A percentile compares a stretch with the other conserved stretches of the same genome.
Evolutionary conservation across 2,113 vertebrate species (phyloP).

Genomic region (Megaceryle maxima): DNA sequence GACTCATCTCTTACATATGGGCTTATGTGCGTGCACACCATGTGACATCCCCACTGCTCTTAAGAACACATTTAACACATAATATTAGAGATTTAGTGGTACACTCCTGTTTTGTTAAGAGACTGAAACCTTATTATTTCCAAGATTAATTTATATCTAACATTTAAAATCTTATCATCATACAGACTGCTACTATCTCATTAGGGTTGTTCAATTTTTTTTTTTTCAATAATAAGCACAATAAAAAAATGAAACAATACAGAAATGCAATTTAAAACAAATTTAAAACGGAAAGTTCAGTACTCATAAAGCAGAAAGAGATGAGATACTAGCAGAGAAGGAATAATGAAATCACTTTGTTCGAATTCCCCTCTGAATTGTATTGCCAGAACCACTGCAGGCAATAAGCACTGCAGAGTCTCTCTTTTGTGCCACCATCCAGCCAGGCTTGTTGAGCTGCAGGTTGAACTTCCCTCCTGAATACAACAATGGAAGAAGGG

Average conservation of each 20-base stretch:
- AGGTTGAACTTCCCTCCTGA: not conserved
- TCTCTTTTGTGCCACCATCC: not conserved
- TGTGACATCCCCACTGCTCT: not conserved
- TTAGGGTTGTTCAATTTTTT: not conserved
- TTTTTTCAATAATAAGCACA: not conserved
- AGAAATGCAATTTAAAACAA: not conserved
- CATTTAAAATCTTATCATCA: not conserved
- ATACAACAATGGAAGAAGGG: not conserved
- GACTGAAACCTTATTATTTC: not conserved
- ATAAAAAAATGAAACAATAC: not conserved
- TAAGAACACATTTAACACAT: not conserved
- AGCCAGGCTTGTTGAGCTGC: not conserved
- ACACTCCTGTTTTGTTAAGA: not conserved
- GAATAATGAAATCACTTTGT: not conserved
- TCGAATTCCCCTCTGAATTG: not conserved
- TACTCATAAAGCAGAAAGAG: not conserved
- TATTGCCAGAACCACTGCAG: not conserved
- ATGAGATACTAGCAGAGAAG: not conserved
- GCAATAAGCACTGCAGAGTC: not conserved
- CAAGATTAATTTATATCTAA: not conserved
- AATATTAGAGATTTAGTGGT: not conserved
- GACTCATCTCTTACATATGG: not conserved
- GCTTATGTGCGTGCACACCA: not conserved
- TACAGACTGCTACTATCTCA: not conserved
- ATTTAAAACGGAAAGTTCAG: not conserved